Evolutionary conservation across 2,888 invertebrate genomes (phyloP), one percentile per base, ranked within the genome.

Genomic region (Nineta flava): DNA sequence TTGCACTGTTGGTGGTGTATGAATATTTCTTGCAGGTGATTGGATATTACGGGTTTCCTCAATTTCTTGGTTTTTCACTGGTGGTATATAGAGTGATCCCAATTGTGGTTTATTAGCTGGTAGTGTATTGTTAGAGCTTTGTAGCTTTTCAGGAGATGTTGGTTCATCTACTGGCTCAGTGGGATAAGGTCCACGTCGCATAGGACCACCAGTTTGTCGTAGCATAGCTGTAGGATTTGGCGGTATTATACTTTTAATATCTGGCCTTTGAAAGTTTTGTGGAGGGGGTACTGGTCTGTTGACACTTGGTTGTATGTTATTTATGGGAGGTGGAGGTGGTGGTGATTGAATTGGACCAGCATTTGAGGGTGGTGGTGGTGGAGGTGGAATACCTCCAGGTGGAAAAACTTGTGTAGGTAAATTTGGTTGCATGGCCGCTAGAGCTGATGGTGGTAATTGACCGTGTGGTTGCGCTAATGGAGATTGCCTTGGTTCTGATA

Each of bases 151-250:
- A 32, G 57, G 59, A 13, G 55, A 54, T 16, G 51, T 51, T 32
- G 57, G 58, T 51, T 59, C 64, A 61, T 65, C 51, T 46, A 53
- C 55, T 40, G 55, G 55, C 52, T 58, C 60, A 46, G 60, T 65
- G 41, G 60, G 62, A 51, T 59, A 60, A 43, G 61, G 61, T 21
- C 46, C 43, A 49, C 55, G 62, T 50, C 62, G 58, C 50, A 60
- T 58, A 1, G 82, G 81, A 51, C 80, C 79, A 53, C 79, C 76
- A 3, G 82, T 81, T 69, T 80, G 81, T 55, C 79, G 72, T 53
- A 83, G 63, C 67, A 77, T 70, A 21, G 79, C 77, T 64, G 83
- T 83, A 1, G 83, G 83, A 61, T 83, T 83, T 53, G 79, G 72
- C 7, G 83, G 83, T 46, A 83, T 83, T 44, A 67, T 67, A 48